Base-by-base conservation (phyloP, 2,797 vertebrate species). In the Mionectes olivaceus region DNA sequence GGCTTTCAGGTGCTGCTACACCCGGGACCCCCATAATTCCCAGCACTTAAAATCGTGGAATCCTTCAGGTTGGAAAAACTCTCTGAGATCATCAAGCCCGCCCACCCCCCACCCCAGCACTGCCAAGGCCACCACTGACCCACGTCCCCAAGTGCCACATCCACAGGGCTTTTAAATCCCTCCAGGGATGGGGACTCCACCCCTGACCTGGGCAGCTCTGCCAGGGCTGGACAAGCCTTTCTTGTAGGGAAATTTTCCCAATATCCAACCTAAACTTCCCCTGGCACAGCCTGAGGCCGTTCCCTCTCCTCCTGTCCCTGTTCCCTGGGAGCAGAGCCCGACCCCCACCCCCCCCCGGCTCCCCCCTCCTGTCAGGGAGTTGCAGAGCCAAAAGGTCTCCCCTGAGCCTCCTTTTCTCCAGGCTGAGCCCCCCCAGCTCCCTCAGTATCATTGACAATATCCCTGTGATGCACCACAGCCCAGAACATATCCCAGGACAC, bases 231-330 rank as follows among this genome's bases (percentile, higher is more conserved):
- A 7, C 10, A 64, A 0, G 13, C 4, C 11, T 53, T 74, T 16
- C 2, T 0, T 0, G 2, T 4, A 11, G 28, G 13, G 11, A 3
- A 52, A 39, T 67, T 53, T 46, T 53, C 39, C 17, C 1, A 19
- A 46, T 57, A 0, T 57, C 13, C 44, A n/a, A 17, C 5, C 23
- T 5, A 4, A 21, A 2, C 19, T 4, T 52, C 2, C 13, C 23
- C 59, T 37, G 84, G 35, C 19, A 25, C 33, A 63, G 16, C 13
- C 19, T 19, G 56, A 35, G 11, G 56, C 43, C 0, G 4, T 71
- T 78, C 13, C 35, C 57, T 35, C 57, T 56, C 3, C 41, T 87
- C 43, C 50, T 35, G 43, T 56, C 49, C 57, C 57, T 56, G 50
- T 49, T 50, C 67, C 63, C 50, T 63, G 84, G 6, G 3, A 71